Base-by-base conservation (phyloP, 2,888 invertebrate species). In the Seira ritae region DNA sequence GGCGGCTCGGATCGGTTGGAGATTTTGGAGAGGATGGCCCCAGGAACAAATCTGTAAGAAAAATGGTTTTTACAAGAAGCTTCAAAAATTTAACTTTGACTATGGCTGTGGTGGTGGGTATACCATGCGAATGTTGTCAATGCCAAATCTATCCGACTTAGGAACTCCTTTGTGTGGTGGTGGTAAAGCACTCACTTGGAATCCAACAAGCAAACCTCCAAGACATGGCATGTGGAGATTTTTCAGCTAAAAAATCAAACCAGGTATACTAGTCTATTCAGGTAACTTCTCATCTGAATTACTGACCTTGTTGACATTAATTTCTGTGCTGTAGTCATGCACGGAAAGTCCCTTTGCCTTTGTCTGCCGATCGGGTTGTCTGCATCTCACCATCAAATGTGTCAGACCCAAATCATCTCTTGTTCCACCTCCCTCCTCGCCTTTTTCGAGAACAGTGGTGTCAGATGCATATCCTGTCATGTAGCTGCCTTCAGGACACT, bases 331-430 rank as follows among this genome's bases (percentile, higher is more conserved):
- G 8, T 31, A 31, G 8, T 31, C 31, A 31, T 31, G 31, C 2
- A 31, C 31, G 31, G 31, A 31, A 31, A 31, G 31, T 4, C 31
- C 31, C 31, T 31, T 31, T 31, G 31, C 31, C 31, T 31, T 31
- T 4, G 31, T 60, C n/a, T 24, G 10, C 24, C 55, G 20, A 20
- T 55, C 62, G 62, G 31, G 23, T n/a, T 75, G 19, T 1, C 23
- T 19, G 22, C 76, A 76, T 8, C 31, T 68, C 10, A 46, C 19
- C 19, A 60, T 24, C 0, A 68, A 22, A 19, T 76, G 68, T 0
- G 68, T 46, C 55, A 60, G 60, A 12, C 76, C 76, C 24, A 76
- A 60, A 50, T 76, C 69, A 31, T 76, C 76, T n/a, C 15, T 71
- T n/a, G 22, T 23, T 0, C 3, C 8, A 17, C 10, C 22, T 20